Evolutionary conservation across 2,797 vertebrate species (phyloP), one percentile per base, ranked within the genome.

Genomic region (Myotis vivesi): DNA sequence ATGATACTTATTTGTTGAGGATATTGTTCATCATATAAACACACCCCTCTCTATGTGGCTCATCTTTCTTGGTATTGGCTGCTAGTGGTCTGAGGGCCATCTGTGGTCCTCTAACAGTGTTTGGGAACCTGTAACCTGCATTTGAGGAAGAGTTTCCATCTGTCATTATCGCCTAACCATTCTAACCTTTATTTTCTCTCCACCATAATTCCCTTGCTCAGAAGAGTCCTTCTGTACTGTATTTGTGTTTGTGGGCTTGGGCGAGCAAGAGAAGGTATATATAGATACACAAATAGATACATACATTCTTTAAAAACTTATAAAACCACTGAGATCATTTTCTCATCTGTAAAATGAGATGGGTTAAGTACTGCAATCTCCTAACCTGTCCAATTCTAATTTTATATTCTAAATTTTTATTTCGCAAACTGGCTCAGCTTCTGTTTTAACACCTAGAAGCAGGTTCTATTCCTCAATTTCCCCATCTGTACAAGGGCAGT

Each of bases 321-420:
- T 33, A 51, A 73, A 73, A 71, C 8, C 68, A 62, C 41, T 22
- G 41, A 44, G 13, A 17, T 62, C 33, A 36, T 66, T 46, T 88
- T 82, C 41, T 89, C 28, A 75, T 79, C 36, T 88, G 10, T 73
- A 79, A 84, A 96, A 68, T 80, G 20, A 86, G 15, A 68, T 83
- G 19, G 19, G 30, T 25, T 38, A 11, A 10, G 13, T 11, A n/a
- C 23, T n/a, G 1, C 80, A 38, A 79, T 69, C 41, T n/a, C 66
- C 30, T 38, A 49, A 88, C 44, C 8, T 49, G 28, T 77, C 53
- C 22, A 33, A 9, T 59, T 59, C 19, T 73, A 62, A 92, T 49
- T 80, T 93, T 80, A 82, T 30, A 33, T 62, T 87, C 22, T 72
- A 46, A 53, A n/a, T 59, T 59, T 85, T 85, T 73, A 25, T 53